Conservation (phyloP, 2,888 invertebrate genomes). For the Eupithecia subumbrata region DNA sequence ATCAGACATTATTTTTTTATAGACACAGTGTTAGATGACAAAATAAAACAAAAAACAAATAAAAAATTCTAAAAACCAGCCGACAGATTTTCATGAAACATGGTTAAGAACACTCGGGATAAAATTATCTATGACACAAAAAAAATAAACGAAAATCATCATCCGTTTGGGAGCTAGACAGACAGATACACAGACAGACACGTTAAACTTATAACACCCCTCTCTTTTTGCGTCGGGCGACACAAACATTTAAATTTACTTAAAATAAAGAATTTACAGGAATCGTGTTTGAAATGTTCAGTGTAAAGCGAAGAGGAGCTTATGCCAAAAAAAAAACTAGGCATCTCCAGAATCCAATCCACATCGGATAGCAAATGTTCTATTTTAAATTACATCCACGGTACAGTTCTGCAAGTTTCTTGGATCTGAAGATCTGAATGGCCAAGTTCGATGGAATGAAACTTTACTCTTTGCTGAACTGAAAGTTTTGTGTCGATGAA, state of each 20-base stretch:
- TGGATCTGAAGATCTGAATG: constrained; percentile 49
- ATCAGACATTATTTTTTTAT: too few relatives aligned
- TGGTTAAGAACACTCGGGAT: too few relatives aligned
- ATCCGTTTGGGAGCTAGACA: too few relatives aligned
- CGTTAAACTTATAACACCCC: too few relatives aligned
- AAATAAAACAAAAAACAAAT: too few relatives aligned
- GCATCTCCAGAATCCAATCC: constrained; percentile 18
- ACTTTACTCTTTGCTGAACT: constrained; percentile 56
- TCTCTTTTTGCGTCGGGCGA: too few relatives aligned
- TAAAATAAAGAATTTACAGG: not conserved
- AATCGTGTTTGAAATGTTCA: not conserved
- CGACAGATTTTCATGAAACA: too few relatives aligned
- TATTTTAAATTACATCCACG: constrained; percentile 56
- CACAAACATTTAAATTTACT: not conserved
- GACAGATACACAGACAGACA: too few relatives aligned
- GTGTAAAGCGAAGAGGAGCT: not conserved
- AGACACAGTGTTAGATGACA: too few relatives aligned
- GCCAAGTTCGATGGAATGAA: constrained; percentile 56
- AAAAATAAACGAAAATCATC: too few relatives aligned
- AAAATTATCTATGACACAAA: too few relatives aligned
- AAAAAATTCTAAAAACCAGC: too few relatives aligned
- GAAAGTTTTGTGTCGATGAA: constrained; percentile 53
- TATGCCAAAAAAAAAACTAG: not conserved
- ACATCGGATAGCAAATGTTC: constrained; percentile 30
- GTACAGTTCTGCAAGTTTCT: constrained; percentile 54